A percentile compares a stretch with the other conserved stretches of the same genome.
Evolutionary conservation across 2,113 vertebrate genomes (phyloP).

Genomic region (Dicaeum eximium): DNA sequence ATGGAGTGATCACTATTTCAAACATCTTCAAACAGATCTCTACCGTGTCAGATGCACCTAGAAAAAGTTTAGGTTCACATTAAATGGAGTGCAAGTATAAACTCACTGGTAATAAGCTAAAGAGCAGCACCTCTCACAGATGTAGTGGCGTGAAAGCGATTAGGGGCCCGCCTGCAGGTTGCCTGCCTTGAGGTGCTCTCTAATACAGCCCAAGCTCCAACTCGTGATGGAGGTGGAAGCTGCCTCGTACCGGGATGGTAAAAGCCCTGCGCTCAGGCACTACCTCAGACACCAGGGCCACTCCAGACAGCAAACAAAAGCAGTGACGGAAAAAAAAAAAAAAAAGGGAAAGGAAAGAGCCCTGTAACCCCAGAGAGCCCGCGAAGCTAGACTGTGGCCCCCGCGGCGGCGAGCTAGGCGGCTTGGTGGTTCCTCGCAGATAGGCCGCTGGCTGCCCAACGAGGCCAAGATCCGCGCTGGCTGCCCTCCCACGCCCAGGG

Average conservation of each 20-base stretch:
- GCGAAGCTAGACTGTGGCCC: not conserved
- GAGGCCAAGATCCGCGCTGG: not conserved
- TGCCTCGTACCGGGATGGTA: not conserved
- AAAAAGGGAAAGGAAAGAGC: conserved; percentile 52
- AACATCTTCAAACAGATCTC: not conserved
- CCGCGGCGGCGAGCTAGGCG: not conserved
- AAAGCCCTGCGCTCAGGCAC: not conserved
- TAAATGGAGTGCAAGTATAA: not conserved
- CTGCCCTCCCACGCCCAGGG: not conserved
- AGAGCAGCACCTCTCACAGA: not conserved
- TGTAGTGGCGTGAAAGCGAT: not conserved
- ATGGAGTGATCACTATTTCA: not conserved
- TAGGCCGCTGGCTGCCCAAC: not conserved
- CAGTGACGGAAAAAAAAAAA: conserved; percentile 56
- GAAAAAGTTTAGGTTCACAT: conserved; percentile 1
- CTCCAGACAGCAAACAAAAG: conserved; percentile 64
- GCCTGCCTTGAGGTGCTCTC: not conserved
- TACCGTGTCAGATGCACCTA: not conserved
- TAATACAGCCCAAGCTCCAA: not conserved
- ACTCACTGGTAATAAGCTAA: not conserved
- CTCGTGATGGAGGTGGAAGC: not conserved
- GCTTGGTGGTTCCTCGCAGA: not conserved
- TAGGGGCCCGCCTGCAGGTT: not conserved
- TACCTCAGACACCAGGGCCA: not conserved
- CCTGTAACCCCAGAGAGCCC: conserved; percentile 53